Conservation (phyloP, 1,140 invertebrate species). For the Pachypsylla venusta region DNA sequence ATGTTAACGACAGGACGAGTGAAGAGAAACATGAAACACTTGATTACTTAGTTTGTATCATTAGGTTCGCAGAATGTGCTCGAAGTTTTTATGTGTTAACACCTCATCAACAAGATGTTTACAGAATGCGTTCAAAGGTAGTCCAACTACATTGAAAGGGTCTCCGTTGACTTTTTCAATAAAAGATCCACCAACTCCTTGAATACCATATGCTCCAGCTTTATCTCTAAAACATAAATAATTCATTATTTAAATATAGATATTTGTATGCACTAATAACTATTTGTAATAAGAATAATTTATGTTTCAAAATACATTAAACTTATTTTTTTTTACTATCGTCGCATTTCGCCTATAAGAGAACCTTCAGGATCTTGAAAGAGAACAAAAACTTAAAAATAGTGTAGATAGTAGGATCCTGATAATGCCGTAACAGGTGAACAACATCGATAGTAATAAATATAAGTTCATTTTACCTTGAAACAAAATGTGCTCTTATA, state of each 20-base stretch:
- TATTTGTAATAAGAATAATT: neutral
- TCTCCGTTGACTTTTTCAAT: conserved; percentile 78
- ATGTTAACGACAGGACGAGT: no score
- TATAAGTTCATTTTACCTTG: no score
- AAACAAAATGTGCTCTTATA: no score
- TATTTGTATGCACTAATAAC: neutral
- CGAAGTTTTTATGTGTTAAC: neutral
- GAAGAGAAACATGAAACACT: no score
- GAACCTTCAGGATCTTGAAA: no score
- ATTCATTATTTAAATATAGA: neutral
- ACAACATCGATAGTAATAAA: no score
- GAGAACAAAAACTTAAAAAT: conserved; percentile 11
- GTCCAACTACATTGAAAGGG: conserved; percentile 84
- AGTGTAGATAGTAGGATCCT: conserved; percentile 15
- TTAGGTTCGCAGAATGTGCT: neutral
- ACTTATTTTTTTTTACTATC: no score
- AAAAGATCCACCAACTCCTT: conserved; percentile 72
- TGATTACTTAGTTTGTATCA: no score
- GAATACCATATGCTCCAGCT: conserved; percentile 88
- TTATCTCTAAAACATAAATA: conserved; percentile 55
- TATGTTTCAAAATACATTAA: conserved; percentile 10
- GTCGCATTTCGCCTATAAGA: no score
- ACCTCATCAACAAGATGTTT: conserved; percentile 37
- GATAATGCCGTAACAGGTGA: no score
- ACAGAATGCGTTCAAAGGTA: conserved; percentile 68